These are phyloP conservation scores for Threskiornis aethiopicus DNA, from an alignment of 2,797 vertebrate genomes.

Conservation along the genomic window DNA sequence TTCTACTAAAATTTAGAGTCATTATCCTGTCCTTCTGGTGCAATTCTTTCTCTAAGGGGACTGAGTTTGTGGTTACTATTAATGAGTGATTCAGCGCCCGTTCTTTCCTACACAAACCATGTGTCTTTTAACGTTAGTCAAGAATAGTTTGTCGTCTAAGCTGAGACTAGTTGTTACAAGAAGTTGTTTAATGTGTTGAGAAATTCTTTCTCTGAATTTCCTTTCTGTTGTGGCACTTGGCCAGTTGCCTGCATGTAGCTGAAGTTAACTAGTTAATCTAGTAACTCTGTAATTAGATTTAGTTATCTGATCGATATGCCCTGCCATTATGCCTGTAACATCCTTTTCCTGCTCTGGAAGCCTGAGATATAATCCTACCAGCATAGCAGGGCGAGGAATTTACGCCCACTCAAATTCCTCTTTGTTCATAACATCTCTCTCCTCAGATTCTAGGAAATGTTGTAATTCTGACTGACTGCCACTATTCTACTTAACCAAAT, in stretches of 20 bases:
- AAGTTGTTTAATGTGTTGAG: neutral
- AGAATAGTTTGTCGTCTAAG: neutral
- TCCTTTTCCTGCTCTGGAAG: conserved; percentile 47
- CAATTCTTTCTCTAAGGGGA: neutral
- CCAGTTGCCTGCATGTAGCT: neutral
- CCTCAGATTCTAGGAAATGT: neutral
- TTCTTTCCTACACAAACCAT: neutral
- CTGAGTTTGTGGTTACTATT: neutral
- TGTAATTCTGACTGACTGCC: neutral
- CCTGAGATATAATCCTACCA: neutral
- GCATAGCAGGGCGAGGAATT: neutral
- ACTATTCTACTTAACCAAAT: neutral
- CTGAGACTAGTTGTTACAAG: neutral
- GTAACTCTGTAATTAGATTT: conserved; percentile 2
- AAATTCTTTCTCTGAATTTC: neutral
- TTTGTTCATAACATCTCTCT: neutral
- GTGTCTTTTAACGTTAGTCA: neutral
- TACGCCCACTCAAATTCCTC: conserved; percentile 13
- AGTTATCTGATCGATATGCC: conserved; percentile 41
- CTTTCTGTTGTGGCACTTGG: neutral
- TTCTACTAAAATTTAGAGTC: neutral
- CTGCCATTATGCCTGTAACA: conserved; percentile 22
- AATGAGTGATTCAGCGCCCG: neutral
- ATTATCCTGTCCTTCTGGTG: neutral
- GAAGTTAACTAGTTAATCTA: neutral